Conservation (phyloP, 2,888 invertebrate genomes). For the Frankliniella fusca region DNA sequence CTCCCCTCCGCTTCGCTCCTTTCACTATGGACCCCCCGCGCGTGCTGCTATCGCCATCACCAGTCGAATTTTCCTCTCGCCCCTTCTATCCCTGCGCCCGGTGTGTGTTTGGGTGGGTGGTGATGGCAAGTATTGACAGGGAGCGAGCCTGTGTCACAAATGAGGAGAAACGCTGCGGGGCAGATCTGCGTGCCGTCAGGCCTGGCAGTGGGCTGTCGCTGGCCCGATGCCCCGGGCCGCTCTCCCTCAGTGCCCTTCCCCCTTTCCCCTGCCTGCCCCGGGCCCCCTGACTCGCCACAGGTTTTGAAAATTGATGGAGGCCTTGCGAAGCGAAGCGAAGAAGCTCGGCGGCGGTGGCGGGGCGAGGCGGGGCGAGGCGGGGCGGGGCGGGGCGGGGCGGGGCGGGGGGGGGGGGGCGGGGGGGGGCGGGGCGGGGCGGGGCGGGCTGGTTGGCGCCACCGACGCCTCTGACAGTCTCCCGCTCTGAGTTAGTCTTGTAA, state of each 20-base stretch:
- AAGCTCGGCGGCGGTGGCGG: not conserved
- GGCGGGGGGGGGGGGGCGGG: not conserved
- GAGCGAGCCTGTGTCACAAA: not conserved
- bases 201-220: not conserved
- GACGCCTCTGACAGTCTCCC: not conserved
- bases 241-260: not conserved
- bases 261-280: not conserved
- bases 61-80: too few relatives aligned
- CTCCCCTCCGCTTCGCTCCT: not conserved
- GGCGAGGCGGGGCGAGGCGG: not conserved
- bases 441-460: not conserved
- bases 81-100: not conserved
- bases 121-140: not conserved
- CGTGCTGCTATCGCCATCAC: too few relatives aligned
- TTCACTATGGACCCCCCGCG: not conserved
- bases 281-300: not conserved
- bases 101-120: not conserved
- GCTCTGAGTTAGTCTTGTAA: constrained; percentile 26
- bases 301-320: not conserved
- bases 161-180: too few relatives aligned
- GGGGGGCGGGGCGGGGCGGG: not conserved
- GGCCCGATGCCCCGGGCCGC: not conserved
- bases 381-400: not conserved
- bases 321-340: too few relatives aligned
- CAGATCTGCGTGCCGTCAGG: too few relatives aligned